Base-by-base conservation (phyloP, 2,797 vertebrate species). In the Schizothorax lantsangensis region DNA sequence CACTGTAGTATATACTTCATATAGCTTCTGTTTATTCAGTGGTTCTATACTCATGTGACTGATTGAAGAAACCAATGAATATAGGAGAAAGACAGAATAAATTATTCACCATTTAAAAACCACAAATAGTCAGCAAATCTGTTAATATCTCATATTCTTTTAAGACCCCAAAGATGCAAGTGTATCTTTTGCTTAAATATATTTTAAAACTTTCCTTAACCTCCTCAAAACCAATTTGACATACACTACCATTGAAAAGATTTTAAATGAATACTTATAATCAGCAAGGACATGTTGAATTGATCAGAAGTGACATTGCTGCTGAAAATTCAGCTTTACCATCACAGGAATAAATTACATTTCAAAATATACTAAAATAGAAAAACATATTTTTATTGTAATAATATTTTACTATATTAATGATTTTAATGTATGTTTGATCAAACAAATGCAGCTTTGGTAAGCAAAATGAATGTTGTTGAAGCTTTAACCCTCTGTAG, bases 1-100 rank as follows among this genome's bases (percentile, higher is more conserved):
- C 4, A 45, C 47, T 36, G 86, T 83, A 87, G 87, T 88, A 92
- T 87, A 89, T 4, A 81, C 69, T 86, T 88, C 88, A 86, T 89
- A 86, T 87, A 89, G 86, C 86, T 77, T 87, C 87, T 87, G 84
- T 57, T 86, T 91, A 82, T 88, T 83, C 88, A n/a, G 82, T 36
- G 81, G 69, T 88, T 80, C 71, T 23, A 78, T 23, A 78, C 59
- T 79, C 69, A 77, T 81, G 81, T 81, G 83, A 91, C 88, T 92
- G 93, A 92, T 92, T 92, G 92, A 94, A 94, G 92, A 92, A 91
- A 92, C 91, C 85, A 94, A 95, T 94, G 94, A 95, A 96, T 95
- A 95, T 93, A 92, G 91, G 90, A 92, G 89, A 90, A 91, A 91
- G 89, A 90, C 87, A 91, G 86, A 23, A 77, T 23, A 52, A 57